Conservation (phyloP, 2,888 invertebrate species). For the Cheilosia pagana region DNA sequence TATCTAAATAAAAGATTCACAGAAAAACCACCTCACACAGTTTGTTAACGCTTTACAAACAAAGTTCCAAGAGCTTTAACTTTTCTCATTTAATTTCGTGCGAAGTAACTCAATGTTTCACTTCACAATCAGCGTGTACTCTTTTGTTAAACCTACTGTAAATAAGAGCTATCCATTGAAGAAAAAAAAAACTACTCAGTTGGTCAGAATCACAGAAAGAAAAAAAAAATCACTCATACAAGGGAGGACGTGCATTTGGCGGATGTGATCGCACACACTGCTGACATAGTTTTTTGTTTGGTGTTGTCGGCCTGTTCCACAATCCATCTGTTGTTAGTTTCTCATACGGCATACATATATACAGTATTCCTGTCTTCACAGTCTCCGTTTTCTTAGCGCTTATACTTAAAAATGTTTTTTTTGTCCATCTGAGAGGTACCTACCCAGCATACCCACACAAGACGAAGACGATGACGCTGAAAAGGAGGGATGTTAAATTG, state of each 20-base stretch:
- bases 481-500: constrained; percentile 10
- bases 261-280: constrained; percentile 14
- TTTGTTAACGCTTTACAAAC: no score
- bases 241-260: not conserved
- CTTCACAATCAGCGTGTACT: no score
- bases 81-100: no score
- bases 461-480: constrained; percentile 12
- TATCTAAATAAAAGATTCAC: no score
- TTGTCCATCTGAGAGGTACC: not conserved
- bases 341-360: not conserved
- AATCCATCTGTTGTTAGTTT: constrained; percentile 28
- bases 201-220: not conserved
- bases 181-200: not conserved
- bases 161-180: not conserved
- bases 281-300: constrained; percentile 33
- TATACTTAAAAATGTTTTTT: not conserved
- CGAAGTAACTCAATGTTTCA: no score
- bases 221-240: constrained; percentile 1
- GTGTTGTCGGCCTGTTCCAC: not conserved
- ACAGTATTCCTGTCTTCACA: no score
- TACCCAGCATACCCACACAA: constrained; percentile 4
- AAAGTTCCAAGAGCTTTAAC: no score
- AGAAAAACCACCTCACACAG: no score
- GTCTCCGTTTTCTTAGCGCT: not conserved
- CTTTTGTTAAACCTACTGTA: constrained; percentile 20